A percentile compares a stretch with the other conserved stretches of the same genome.
Conservation (phyloP, 1,140 invertebrate species). For the Hormaphis cornu region DNA sequence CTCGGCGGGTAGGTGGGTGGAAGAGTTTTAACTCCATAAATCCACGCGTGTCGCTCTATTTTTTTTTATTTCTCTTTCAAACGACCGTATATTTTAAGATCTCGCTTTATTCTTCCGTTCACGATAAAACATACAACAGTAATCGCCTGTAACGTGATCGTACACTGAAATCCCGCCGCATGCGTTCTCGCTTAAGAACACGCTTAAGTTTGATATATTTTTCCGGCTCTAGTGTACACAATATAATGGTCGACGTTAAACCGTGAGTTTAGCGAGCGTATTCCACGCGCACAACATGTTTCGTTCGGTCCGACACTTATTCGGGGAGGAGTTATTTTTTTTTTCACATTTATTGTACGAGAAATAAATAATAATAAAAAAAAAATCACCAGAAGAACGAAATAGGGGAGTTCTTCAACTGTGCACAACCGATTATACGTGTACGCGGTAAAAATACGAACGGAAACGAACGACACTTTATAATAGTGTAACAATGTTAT, state of each 20-base stretch:
- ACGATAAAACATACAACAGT: background rate
- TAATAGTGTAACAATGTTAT: no score
- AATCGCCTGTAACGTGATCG: background rate
- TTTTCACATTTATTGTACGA: background rate
- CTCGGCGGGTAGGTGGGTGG: background rate
- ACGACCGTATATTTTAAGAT: background rate
- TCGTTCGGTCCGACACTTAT: background rate
- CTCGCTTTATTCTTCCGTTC: no score
- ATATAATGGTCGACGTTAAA: background rate
- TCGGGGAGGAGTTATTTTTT: constrained; percentile 5
- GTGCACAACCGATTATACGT: no score
- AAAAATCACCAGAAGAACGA: no score
- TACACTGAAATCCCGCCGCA: background rate
- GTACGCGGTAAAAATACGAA: no score
- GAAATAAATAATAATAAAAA: background rate
- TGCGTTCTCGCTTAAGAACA: background rate
- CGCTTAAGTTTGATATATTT: constrained; percentile 33
- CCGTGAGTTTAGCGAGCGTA: constrained; percentile 21
- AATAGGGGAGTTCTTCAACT: no score
- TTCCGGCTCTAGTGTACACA: constrained; percentile 17
- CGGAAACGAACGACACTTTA: no score
- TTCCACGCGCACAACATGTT: no score
- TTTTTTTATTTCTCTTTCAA: no score
- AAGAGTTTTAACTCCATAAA: background rate
- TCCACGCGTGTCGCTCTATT: background rate